phyloP scores from a whole-genome alignment of 2,888 invertebrate species.

The Drosophila testacea region DNA sequence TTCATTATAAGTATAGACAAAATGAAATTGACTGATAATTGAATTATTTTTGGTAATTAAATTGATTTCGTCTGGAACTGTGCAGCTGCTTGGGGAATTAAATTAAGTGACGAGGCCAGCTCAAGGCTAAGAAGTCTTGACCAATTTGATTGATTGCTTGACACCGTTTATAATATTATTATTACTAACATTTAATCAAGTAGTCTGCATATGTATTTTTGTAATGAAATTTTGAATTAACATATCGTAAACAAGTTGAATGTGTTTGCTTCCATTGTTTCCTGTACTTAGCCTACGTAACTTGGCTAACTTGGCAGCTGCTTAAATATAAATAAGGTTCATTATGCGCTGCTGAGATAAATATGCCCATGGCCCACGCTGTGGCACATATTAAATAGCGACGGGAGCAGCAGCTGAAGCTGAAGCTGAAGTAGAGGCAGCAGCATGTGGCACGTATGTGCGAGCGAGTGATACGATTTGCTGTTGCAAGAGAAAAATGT shows the following conservation, averaged over 20 bases:
- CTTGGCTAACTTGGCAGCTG: conserved; percentile 51
- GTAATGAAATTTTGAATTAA: conserved; percentile 19
- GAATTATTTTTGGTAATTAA: conserved; percentile 29
- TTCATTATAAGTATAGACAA: background rate
- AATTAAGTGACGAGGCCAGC: conserved; percentile 19
- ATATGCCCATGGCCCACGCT: conserved; percentile 48
- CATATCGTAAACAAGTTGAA: conserved; percentile 27
- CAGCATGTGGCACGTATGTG: conserved; percentile 49
- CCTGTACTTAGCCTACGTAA: conserved; percentile 26
- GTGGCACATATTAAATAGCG: conserved; percentile 45
- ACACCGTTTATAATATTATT: background rate
- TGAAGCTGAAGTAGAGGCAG: conserved; percentile 8
- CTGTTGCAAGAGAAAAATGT: conserved; percentile 65
- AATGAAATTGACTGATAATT: conserved; percentile 18
- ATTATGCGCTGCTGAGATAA: conserved; percentile 65
- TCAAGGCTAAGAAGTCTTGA: conserved; percentile 24
- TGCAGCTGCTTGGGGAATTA: conserved; percentile 16
- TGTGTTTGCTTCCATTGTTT: conserved; percentile 19
- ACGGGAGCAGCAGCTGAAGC: conserved; percentile 19
- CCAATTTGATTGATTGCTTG: conserved; percentile 41
- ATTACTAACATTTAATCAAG: conserved; percentile 1
- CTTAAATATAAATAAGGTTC: conserved; percentile 71
- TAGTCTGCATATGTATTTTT: conserved; percentile 1
- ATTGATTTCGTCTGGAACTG: conserved; percentile 32
- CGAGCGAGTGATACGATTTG: conserved; percentile 53